Base-by-base conservation (phyloP, 1,140 invertebrate genomes). In the Orchestia grillus region DNA sequence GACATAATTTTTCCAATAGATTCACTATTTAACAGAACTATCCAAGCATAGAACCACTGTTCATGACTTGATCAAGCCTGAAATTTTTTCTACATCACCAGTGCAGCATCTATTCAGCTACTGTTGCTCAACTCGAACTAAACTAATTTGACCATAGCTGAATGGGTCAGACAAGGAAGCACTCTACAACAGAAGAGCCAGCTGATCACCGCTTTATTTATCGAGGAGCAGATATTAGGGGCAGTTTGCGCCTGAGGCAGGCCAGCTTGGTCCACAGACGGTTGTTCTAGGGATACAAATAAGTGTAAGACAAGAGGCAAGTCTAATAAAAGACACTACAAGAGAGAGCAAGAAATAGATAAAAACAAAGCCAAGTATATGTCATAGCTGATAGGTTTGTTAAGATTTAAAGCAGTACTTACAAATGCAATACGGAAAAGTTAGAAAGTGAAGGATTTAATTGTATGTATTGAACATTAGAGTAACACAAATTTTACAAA, bases 191-290 rank as follows among this genome's bases (percentile, higher is more conserved):
- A 87, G 41, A 96, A 87, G 90, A 96, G 90, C 41, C 47, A 91
- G 45, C 44, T 42, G 95, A 47, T 41, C 87, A 77, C 40, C 53
- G 44, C 44, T 96, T 96, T 96, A 57, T 57, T 77, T 44, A 96
- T 96, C 45, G 44, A 53, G 87, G 44, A 42, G 57, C 62, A 40
- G 87, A 77, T 44, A 92, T 96, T 77, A n/a, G 45, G 40, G 44
- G 44, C 62, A 45, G 40, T 77, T 44, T 44, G 40, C 36, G 40
- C 28, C 15, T 44, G 43, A 96, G 87, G 1, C n/a, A 92, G 45
- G 43, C 62, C 36, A 42, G 0, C 36, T 77, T 53, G n/a, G 40
- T 42, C 87, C 87, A 11, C 36, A 0, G 95, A 96, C 40, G 6
- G n/a, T 23, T 15, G 87, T 43, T 87, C 41, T 47, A 47, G 62